Percentiles rank a stretch among this genome's conserved stretches.
These are phyloP conservation scores for Eupithecia exiguata DNA, from an alignment of 2,888 invertebrate genomes.

Conservation along the genomic window DNA sequence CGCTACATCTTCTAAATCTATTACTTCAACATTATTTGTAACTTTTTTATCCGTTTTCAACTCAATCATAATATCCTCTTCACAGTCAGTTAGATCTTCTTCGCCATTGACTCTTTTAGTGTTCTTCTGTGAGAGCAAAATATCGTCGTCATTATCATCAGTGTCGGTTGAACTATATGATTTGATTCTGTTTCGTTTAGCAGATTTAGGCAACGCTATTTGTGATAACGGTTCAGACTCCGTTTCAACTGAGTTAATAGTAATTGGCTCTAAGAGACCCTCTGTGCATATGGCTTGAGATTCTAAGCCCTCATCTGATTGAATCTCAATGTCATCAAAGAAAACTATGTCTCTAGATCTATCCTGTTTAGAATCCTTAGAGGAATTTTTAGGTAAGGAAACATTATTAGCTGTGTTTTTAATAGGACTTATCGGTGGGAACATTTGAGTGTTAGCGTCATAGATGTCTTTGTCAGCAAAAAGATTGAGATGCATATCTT, in stretches of 20 bases:
- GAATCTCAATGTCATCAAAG: slow-evolving; percentile 66
- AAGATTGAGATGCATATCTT: slow-evolving; percentile 62
- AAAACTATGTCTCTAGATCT: slow-evolving; percentile 65
- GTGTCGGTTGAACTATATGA: slow-evolving; percentile 49
- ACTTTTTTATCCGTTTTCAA: slow-evolving; percentile 37
- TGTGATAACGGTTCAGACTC: slow-evolving; percentile 34
- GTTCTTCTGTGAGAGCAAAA: slow-evolving; percentile 45
- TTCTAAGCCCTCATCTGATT: slow-evolving; percentile 54
- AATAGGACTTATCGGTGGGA: slow-evolving; percentile 23
- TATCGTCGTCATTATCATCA: slow-evolving; percentile 47
- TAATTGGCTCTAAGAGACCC: slow-evolving; percentile 44
- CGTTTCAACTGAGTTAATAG: slow-evolving; percentile 30
- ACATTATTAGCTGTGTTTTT: slow-evolving; percentile 18
- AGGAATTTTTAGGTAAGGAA: slow-evolving; percentile 25
- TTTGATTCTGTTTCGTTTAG: slow-evolving; percentile 44
- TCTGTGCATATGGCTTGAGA: slow-evolving; percentile 67
- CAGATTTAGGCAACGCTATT: slow-evolving; percentile 31
- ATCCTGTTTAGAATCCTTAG: slow-evolving; percentile 43
- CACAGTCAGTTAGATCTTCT: slow-evolving; percentile 61
- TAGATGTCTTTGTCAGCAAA: slow-evolving; percentile 58
- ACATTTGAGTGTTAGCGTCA: slow-evolving; percentile 56
- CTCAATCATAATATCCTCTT: slow-evolving; percentile 51
- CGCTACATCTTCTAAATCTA: slow-evolving; percentile 50
- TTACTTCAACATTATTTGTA: slow-evolving; percentile 22
- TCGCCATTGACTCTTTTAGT: slow-evolving; percentile 41